These are phyloP conservation scores for Theretra japonica DNA, from an alignment of 2,888 invertebrate species.

Conservation along the genomic window DNA sequence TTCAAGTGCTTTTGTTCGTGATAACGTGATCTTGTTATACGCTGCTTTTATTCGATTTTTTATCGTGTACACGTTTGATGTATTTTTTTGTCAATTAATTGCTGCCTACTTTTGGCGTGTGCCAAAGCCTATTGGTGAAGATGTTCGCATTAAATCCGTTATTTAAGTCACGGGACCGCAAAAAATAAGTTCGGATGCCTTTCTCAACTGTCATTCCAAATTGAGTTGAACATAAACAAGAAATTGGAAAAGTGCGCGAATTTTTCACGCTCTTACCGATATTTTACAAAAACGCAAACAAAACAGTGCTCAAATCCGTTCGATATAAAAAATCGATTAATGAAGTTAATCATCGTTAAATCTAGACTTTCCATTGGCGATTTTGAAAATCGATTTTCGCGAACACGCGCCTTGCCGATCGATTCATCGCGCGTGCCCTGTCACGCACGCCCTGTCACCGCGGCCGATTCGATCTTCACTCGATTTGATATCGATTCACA, in stretches of 20 bases:
- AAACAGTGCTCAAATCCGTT: constrained; percentile 4
- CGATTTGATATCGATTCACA: constrained; percentile 67
- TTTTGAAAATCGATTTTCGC: constrained; percentile 67
- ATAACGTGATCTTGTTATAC: constrained; percentile 21
- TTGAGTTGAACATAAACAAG: background rate
- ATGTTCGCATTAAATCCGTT: background rate
- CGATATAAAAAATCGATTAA: constrained; percentile 29
- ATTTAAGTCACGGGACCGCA: background rate
- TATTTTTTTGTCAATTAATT: constrained; percentile 1
- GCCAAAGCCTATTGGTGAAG: too few relatives aligned
- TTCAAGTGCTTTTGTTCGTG: constrained; percentile 17
- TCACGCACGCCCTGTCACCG: constrained; percentile 70
- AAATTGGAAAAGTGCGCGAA: constrained; percentile 10
- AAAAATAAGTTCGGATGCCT: constrained; percentile 3
- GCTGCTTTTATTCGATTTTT: constrained; percentile 17
- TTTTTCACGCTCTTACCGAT: constrained; percentile 25
- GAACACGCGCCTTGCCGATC: constrained; percentile 64
- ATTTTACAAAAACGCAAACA: constrained; percentile 12
- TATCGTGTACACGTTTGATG: background rate
- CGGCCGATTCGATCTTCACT: constrained; percentile 61
- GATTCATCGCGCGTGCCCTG: constrained; percentile 67
- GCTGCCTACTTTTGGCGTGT: background rate
- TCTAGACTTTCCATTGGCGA: constrained; percentile 30
- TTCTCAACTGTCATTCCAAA: background rate
- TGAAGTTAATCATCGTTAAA: constrained; percentile 25